Base-by-base conservation (phyloP, 2,113 vertebrate species). In the Mesocricetus auratus region DNA sequence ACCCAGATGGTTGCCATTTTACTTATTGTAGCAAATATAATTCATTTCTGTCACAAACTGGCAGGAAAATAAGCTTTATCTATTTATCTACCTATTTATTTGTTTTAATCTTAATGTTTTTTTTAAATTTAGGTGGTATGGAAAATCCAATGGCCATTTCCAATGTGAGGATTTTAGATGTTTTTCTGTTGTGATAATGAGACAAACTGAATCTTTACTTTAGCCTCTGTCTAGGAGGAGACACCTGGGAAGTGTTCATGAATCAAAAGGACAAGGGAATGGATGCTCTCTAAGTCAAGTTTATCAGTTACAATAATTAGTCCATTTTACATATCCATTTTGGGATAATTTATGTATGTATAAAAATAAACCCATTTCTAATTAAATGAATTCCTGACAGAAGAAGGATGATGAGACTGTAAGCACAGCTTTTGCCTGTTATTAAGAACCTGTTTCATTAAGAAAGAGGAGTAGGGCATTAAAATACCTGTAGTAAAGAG, bases 241-340 rank as follows among this genome's bases (percentile, higher is more conserved):
- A 66, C 94, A 90, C 74, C 87, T 97, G 94, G 58, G 91, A 92
- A 96, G 86, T 95, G 89, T 93, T 91, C 89, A 95, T 95, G 83
- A 93, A 94, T 97, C 95, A 96, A 79, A 95, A 94, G 96, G 88
- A 96, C 62, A 95, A 96, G 74, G 91, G 47, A 87, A 83, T 97
- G 95, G 93, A 94, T 94, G 45, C 73, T 89, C 58, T 91, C 62
- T 93, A 94, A 81, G 94, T 97, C 83, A 90, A 96, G 94, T 94
- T 96, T 94, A 97, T 97, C 53, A 89, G 88, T 95, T 96, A 96
- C 78, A 96, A 94, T 98, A 97, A 97, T 97, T 93, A 95, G 79
- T 96, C 88, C 22, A 93, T 71, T 95, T 75, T 95, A 94, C 90
- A 95, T 96, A 92, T 16, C 21, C 4, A 24, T 93, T 98, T 98